Evolutionary conservation across 2,888 invertebrate genomes (phyloP).

Genomic region (Pterostichus niger): DNA sequence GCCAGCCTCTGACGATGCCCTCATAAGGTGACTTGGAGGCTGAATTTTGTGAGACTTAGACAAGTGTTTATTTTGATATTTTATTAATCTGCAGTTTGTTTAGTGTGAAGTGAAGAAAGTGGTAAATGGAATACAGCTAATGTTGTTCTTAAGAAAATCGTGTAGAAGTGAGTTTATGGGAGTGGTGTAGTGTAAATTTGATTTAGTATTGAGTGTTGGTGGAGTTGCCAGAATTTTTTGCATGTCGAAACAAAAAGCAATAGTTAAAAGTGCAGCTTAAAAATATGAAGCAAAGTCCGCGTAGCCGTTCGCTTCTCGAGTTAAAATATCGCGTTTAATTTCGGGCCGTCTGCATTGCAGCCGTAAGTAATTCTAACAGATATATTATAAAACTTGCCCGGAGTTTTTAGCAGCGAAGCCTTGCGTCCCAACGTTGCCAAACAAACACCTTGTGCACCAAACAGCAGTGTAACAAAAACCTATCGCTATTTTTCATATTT

Average conservation of each 20-base stretch:
- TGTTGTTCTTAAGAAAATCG: no score
- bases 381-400: conserved; percentile 65
- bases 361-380: conserved; percentile 66
- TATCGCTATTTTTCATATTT: conserved; percentile 67
- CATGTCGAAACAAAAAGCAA: conserved; percentile 13
- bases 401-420: conserved; percentile 28
- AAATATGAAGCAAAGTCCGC: conserved; percentile 27
- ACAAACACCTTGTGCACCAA: conserved; percentile 59
- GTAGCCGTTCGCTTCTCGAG: conserved; percentile 6
- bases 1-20: no score
- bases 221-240: conserved; percentile 27
- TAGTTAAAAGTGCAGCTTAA: conserved; percentile 38
- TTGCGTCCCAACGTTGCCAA: conserved; percentile 41
- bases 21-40: no score
- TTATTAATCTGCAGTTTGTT: no score
- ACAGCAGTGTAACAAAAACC: conserved; percentile 57
- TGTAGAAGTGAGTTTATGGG: no score
- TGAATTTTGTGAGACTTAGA: no score
- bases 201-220: conserved; percentile 11
- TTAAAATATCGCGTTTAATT: conserved; percentile 65
- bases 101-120: no score
- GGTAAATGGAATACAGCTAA: no score
- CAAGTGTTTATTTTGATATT: no score
- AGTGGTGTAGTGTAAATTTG: neutral
- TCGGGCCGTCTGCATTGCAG: conserved; percentile 22